Base-by-base conservation (phyloP, 2,797 vertebrate species). In the Sphaeramia orbicularis region DNA sequence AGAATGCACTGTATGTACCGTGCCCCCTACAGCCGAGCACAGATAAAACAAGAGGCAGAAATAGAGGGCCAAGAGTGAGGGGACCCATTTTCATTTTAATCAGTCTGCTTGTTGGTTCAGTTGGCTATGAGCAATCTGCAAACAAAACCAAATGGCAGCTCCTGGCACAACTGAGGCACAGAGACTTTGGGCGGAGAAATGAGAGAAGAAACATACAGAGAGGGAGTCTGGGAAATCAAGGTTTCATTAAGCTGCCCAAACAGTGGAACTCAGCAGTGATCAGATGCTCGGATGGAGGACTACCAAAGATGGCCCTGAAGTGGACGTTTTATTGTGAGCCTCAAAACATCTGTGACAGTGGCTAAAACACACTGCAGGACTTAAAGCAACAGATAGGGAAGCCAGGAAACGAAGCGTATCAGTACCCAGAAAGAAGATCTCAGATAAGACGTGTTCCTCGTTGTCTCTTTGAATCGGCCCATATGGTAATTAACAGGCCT, bases 141-240 rank as follows among this genome's bases (percentile, higher is more conserved):
- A 94, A 94, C 90, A 94, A 80, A 86, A 87, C 93, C 94, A 94
- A 92, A 93, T 94, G 93, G 93, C 89, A 84, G 81, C 78, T 85
- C 60, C 69, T 91, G 89, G 92, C 88, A 86, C 78, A 75, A 62
- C 86, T 73, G 70, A 74, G 75, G 74, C 76, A 54, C 57, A 66
- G 64, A 79, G 69, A 86, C 50, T 87, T 67, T 70, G 71, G 76
- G 75, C 71, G 75, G 63, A 81, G 62, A 81, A 77, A 85, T 70
- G 86, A 82, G 77, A 77, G 76, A 65, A 72, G 84, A 85, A 78
- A 79, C 78, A 83, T 75, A 78, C 72, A 86, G 63, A 69, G 57
- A 76, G 65, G 78, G 64, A 86, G 68, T 89, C 71, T 76, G 85
- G 83, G 83, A 88, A 89, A 91, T 89, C 82, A 91, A 79, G 89